Percentiles rank a stretch among this genome's conserved stretches.
Conservation (phyloP, 2,797 vertebrate species). For the Myoxocephalus aenaeus region DNA sequence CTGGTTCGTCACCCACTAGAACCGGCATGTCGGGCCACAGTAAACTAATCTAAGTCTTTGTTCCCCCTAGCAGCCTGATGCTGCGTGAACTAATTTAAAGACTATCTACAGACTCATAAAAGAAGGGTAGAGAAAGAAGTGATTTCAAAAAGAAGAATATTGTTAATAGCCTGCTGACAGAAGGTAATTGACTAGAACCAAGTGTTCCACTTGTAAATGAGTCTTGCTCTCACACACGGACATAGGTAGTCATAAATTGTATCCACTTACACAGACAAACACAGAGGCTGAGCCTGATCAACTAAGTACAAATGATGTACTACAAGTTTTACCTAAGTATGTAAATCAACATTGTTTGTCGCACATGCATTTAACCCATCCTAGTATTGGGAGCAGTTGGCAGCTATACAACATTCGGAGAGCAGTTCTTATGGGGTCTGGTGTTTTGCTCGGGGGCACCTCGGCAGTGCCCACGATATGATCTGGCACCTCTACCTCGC, state of each 20-base stretch:
- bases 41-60: constrained; percentile 13
- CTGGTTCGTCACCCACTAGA: constrained; percentile 20
- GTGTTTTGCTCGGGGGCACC: no score
- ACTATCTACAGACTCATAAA: constrained; percentile 26
- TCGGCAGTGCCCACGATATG: not conserved
- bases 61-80: constrained; percentile 7
- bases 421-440: no score
- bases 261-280: not conserved
- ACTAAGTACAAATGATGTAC: not conserved
- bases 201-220: constrained; percentile 16
- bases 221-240: not conserved
- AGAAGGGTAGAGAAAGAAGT: constrained; percentile 11
- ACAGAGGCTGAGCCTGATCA: not conserved
- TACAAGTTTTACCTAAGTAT: not conserved
- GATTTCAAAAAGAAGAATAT: constrained; percentile 19
- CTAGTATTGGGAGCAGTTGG: no score
- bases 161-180: constrained; percentile 37
- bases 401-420: no score
- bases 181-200: constrained; percentile 33
- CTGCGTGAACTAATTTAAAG: constrained; percentile 40
- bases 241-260: no score
- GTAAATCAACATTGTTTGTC: not conserved
- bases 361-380: not conserved
- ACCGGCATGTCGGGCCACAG: constrained; percentile 7
- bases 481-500: not conserved